These are phyloP conservation scores for Sebastes paucispinis DNA, from an alignment of 2,797 vertebrate species.

Conservation along the genomic window DNA sequence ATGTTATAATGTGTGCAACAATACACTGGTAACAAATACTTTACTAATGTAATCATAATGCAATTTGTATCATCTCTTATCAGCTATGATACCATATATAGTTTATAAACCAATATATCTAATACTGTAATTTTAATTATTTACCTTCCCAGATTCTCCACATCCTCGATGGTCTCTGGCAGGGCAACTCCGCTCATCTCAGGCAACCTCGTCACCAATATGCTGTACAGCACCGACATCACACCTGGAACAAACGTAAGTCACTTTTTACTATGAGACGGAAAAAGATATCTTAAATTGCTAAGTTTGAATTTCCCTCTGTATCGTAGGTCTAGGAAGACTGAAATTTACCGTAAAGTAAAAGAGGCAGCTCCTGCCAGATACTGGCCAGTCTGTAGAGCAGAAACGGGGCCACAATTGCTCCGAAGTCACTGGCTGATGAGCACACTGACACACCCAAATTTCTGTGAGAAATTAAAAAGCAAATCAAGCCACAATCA, in stretches of 20 bases:
- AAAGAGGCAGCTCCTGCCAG: constrained; percentile 46
- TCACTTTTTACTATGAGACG: too few relatives aligned
- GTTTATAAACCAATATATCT: not conserved
- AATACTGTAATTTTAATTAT: not conserved
- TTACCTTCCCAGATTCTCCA: constrained; percentile 30
- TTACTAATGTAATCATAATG: too few relatives aligned
- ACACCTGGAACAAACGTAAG: constrained; percentile 10
- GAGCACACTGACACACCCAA: constrained; percentile 86
- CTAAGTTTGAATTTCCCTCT: not conserved
- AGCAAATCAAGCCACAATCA: not conserved
- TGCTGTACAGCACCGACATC: constrained; percentile 38
- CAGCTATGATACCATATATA: too few relatives aligned
- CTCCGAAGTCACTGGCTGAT: constrained; percentile 85
- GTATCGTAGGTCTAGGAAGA: not conserved
- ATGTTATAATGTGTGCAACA: too few relatives aligned
- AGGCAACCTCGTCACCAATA: constrained; percentile 26
- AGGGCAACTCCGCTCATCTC: constrained; percentile 35
- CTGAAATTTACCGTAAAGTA: constrained; percentile 15
- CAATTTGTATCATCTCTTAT: too few relatives aligned
- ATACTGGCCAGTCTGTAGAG: constrained; percentile 83
- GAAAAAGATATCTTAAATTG: not conserved
- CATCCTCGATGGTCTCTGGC: constrained; percentile 44
- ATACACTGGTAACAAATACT: too few relatives aligned
- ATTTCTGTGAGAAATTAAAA: constrained; percentile 20
- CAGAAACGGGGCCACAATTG: constrained; percentile 82